phyloP scores from a whole-genome alignment of 1,140 invertebrate species.

The Panulirus ornatus region DNA sequence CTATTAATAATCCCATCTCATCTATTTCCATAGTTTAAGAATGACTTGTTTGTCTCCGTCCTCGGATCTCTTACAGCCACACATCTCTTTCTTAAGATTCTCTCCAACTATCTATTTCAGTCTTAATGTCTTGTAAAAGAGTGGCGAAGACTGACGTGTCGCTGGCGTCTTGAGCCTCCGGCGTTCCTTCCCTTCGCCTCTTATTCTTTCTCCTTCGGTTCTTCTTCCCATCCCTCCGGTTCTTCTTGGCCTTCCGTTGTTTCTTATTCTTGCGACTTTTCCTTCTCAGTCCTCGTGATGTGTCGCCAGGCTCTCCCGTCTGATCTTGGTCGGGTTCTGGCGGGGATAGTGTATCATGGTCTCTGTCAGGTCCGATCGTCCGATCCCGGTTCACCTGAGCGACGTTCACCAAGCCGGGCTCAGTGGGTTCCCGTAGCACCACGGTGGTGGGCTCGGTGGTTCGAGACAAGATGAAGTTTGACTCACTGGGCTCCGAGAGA shows the following conservation, averaged over 20 bases:
- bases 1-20: too few species aligned
- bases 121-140: background rate
- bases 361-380: background rate
- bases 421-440: background rate
- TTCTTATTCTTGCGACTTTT: slow-evolving; percentile 4
- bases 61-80: background rate
- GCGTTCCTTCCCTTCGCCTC: background rate
- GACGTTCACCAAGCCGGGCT: background rate
- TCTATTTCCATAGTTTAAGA: too few species aligned
- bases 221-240: background rate
- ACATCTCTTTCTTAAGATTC: background rate
- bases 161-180: background rate
- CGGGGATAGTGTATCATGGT: background rate
- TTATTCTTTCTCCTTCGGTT: background rate
- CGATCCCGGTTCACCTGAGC: background rate
- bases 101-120: background rate
- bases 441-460: background rate
- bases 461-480: background rate
- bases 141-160: slow-evolving; percentile 14
- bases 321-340: background rate
- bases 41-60: too few species aligned
- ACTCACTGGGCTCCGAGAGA: background rate
- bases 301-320: background rate
- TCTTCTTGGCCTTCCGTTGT: background rate
- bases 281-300: background rate